Percentiles rank a stretch among this genome's conserved stretches.
phyloP scores from a whole-genome alignment of 2,888 invertebrate species.

The Caenorhabditis doughertyi region DNA sequence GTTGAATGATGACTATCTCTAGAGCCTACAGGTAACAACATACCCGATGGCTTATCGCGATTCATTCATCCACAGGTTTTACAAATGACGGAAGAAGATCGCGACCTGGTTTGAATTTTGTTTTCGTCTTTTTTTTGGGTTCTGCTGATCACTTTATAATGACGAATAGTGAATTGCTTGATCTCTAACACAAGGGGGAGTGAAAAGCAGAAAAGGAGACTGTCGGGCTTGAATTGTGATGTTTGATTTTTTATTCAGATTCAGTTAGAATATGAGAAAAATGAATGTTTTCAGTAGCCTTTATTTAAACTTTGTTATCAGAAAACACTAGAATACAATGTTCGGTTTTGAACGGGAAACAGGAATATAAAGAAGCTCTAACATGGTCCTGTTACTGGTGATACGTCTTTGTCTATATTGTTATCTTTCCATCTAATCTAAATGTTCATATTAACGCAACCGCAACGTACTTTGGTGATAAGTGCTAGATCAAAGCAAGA shows the following conservation, averaged over 20 bases:
- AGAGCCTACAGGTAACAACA: neutral
- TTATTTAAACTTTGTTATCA: too few species aligned
- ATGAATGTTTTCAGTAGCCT: too few species aligned
- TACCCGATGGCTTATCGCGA: conserved; percentile 1
- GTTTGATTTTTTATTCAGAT: conserved; percentile 3
- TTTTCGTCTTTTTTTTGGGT: conserved; percentile 22
- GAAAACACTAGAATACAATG: too few species aligned
- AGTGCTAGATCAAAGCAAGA: too few species aligned
- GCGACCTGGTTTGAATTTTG: conserved; percentile 38
- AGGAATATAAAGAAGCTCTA: too few species aligned
- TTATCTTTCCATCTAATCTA: too few species aligned
- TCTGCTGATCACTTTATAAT: neutral
- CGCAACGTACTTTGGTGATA: too few species aligned
- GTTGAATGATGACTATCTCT: conserved; percentile 2
- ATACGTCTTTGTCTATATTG: too few species aligned
- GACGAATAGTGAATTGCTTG: neutral
- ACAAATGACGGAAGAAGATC: neutral
- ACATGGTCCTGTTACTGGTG: too few species aligned
- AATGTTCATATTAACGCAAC: too few species aligned
- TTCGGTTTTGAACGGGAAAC: too few species aligned
- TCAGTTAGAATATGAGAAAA: too few species aligned
- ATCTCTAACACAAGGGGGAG: neutral
- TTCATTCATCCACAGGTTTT: neutral
- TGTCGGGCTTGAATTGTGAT: neutral
- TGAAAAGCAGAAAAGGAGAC: neutral